Evolutionary conservation across 2,113 vertebrate genomes (phyloP).

Genomic region (Podarcis raffonei): DNA sequence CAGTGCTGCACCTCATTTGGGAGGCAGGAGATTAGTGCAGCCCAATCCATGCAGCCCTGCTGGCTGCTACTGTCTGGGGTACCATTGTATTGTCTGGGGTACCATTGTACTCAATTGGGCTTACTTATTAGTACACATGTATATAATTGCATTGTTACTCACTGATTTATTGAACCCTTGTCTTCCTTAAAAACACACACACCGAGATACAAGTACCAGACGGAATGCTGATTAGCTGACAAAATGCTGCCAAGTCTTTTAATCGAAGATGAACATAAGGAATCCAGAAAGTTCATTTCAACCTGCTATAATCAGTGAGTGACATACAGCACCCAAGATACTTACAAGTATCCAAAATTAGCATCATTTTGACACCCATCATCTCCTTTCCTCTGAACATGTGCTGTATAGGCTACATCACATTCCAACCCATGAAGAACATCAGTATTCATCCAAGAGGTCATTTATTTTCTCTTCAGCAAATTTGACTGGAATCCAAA

Average conservation of each 20-base stretch:
- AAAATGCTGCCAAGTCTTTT: constrained; percentile 18
- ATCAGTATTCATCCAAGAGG: background rate
- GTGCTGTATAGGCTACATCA: background rate
- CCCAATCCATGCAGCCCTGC: background rate
- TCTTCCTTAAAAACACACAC: background rate
- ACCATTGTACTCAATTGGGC: background rate
- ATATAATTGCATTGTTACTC: background rate
- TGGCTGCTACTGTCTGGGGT: background rate
- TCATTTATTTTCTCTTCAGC: constrained; percentile 12
- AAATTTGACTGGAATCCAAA: constrained; percentile 30
- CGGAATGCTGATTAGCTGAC: constrained; percentile 14
- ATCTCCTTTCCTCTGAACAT: background rate
- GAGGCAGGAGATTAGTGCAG: background rate
- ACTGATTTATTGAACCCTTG: background rate
- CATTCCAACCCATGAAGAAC: background rate
- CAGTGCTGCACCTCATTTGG: too few species aligned
- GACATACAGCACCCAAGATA: constrained; percentile 11
- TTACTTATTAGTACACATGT: background rate
- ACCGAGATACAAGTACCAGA: background rate
- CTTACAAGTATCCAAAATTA: constrained; percentile 13
- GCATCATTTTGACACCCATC: background rate
- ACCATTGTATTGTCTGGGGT: background rate
- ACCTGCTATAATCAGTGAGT: background rate
- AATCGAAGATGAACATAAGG: constrained; percentile 14
- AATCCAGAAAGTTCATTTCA: constrained; percentile 24